phyloP scores from a whole-genome alignment of 2,113 vertebrate genomes.

The Cervus canadensis region DNA sequence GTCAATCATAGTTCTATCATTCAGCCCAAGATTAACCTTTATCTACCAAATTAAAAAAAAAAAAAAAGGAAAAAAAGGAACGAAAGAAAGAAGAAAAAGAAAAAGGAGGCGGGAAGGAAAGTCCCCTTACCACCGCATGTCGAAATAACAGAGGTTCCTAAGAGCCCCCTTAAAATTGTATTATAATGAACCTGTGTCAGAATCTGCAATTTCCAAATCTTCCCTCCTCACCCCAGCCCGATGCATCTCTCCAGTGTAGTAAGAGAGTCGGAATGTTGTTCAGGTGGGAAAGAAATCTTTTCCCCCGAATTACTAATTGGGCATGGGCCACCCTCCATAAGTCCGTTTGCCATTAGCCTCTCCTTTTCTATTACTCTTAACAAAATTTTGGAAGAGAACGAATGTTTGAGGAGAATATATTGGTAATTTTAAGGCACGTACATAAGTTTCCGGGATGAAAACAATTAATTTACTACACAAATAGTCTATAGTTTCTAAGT shows the following conservation, averaged over 20 bases:
- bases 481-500: conserved; percentile 5
- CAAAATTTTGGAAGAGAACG: conserved; percentile 14
- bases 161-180: conserved; percentile 58
- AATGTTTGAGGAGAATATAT: neutral
- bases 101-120: conserved; percentile 38
- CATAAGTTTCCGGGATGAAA: conserved; percentile 20
- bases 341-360: neutral
- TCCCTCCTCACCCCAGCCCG: neutral
- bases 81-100: conserved; percentile 1
- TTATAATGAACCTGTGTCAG: conserved; percentile 73
- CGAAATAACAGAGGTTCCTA: conserved; percentile 63
- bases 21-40: conserved; percentile 87
- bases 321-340: neutral
- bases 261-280: neutral
- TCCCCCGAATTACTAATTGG: neutral
- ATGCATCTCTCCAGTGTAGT: neutral
- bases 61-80: neutral
- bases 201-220: conserved; percentile 65
- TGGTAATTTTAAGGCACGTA: conserved; percentile 12
- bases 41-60: conserved; percentile 76
- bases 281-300: conserved; percentile 35
- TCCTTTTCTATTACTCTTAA: neutral
- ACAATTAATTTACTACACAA: neutral
- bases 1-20: conserved; percentile 87
- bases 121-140: conserved; percentile 53